Percentiles rank a stretch among this genome's conserved stretches.
phyloP scores from a whole-genome alignment of 2,113 vertebrate species.

The Oenanthe oenanthe region DNA sequence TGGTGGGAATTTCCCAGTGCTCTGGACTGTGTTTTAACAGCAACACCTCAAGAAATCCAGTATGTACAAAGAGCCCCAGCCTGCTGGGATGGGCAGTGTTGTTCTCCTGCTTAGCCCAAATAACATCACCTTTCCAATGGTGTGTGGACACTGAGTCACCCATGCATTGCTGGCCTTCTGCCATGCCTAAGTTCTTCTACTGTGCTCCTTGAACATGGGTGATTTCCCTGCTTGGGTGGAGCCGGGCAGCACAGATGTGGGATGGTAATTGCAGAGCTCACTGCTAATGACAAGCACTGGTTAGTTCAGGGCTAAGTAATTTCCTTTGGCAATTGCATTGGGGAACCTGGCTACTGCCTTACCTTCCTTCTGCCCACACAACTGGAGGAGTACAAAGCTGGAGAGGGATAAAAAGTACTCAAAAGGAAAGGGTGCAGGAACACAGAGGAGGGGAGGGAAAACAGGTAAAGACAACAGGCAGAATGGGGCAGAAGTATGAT shows the following conservation, averaged over 20 bases:
- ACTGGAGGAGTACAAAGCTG: not conserved
- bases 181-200: rapidly evolving
- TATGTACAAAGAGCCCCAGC: not conserved
- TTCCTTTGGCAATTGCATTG: not conserved
- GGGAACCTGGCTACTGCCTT: not conserved
- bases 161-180: not conserved
- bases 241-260: not conserved
- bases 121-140: not conserved
- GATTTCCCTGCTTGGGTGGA: not conserved
- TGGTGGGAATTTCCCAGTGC: not conserved
- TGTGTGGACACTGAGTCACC: not conserved
- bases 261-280: not conserved
- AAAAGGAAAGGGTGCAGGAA: not conserved
- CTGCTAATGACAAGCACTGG: not conserved
- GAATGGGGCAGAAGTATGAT: not conserved
- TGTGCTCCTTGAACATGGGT: not conserved
- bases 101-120: not conserved
- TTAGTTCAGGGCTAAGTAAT: not conserved
- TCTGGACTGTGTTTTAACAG: not conserved
- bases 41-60: not conserved
- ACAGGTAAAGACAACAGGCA: not conserved
- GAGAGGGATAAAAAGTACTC: not conserved
- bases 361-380: not conserved
- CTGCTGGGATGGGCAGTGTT: not conserved
- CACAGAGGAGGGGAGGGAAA: not conserved